phyloP scores from a whole-genome alignment of 2,113 vertebrate species.

The Pteropus alecto region DNA sequence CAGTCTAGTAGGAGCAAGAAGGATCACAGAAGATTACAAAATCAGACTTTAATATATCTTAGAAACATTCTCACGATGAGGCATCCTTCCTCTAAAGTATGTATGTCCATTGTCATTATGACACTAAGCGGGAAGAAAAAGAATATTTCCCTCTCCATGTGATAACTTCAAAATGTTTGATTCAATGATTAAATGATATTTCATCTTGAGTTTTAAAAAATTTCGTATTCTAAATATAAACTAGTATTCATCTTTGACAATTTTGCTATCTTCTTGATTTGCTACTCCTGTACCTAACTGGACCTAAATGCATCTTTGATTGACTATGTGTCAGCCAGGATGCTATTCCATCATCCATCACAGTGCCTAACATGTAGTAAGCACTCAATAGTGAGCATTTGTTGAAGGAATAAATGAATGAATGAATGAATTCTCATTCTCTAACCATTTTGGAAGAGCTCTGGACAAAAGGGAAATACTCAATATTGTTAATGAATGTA shows the following conservation, averaged over 20 bases:
- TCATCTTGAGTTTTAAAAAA: not conserved
- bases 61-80: not conserved
- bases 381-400: slow-evolving; percentile 32
- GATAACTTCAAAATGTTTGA: not conserved
- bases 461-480: not conserved
- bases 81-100: not conserved
- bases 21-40: not conserved
- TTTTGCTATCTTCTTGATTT: not conserved
- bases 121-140: not conserved
- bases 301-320: not conserved
- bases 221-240: not conserved
- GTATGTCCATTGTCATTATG: not conserved
- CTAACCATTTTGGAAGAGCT: not conserved
- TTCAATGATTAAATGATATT: not conserved
- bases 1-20: not conserved
- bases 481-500: not conserved
- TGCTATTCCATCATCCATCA: slow-evolving; percentile 49
- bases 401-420: not conserved
- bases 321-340: not conserved
- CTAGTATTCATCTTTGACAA: not conserved
- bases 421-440: not conserved
- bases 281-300: not conserved
- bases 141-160: not conserved
- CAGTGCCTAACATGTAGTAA: slow-evolving; percentile 22
- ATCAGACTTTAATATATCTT: not conserved